Conservation (phyloP, 2,113 vertebrate species). For the Malaclemys terrapin region DNA sequence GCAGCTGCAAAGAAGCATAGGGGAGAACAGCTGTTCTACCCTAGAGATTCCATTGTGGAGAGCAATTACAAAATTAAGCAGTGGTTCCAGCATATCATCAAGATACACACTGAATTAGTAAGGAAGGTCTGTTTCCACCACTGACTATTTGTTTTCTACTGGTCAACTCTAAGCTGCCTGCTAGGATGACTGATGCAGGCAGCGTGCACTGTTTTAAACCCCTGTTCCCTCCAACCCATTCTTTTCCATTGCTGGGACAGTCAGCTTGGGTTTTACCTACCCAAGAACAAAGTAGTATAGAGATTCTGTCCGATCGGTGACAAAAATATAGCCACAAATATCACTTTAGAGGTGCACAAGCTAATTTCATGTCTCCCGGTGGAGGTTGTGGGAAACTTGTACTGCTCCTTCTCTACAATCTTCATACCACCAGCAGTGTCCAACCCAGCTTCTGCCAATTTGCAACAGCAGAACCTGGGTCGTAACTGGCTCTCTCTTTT, state of each 20-base stretch:
- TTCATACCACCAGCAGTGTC: neutral
- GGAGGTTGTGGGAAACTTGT: neutral
- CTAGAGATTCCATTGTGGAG: neutral
- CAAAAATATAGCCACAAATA: neutral
- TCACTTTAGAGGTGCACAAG: neutral
- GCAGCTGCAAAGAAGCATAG: neutral
- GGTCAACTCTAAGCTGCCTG: accelerated
- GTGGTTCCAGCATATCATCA: neutral
- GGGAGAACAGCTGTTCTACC: neutral
- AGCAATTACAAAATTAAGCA: neutral
- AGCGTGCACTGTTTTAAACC: neutral
- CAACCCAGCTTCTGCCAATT: neutral
- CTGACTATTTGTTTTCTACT: neutral
- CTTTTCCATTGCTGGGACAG: neutral
- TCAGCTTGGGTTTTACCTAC: neutral
- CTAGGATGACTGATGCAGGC: neutral
- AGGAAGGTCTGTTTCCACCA: neutral
- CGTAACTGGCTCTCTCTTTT: neutral
- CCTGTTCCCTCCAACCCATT: neutral
- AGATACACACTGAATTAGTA: neutral
- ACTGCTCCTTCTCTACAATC: neutral
- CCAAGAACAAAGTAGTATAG: neutral
- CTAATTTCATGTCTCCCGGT: neutral
- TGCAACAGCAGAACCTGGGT: neutral
- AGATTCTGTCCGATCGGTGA: neutral